Base-by-base conservation (phyloP, 92 coral and sea anemone genomes). In the Parazoanthus swiftii region DNA sequence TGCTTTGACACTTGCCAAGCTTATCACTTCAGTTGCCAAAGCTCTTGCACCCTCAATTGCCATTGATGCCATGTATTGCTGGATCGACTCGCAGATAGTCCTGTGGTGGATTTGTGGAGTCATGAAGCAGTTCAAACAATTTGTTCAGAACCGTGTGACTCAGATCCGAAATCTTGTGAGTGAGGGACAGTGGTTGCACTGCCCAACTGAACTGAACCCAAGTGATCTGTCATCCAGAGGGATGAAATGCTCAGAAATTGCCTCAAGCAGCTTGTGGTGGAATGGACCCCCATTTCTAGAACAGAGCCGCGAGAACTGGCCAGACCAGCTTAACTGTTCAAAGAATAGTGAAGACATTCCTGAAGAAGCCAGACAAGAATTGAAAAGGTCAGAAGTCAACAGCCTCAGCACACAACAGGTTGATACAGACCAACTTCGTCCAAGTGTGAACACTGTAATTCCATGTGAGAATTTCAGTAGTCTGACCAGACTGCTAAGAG, bases 201-300 rank as follows among this genome's bases (percentile, higher is more conserved):
- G 89, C 68, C 83, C 91, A 0, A 76, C 93, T 54, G 89, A 80
- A 11, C 54, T 59, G 23, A 88, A 91, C 38, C 91, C 89, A 72
- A 82, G 86, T 88, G 93, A 88, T 63, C 65, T 88, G 16, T 78
- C 90, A 50, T 88, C 90, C 35, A 82, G 90, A 54, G 88, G 88
- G 46, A 63, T 82, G 20, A 86, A 90, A 76, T 26, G 63, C 25
- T 86, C 88, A 37, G 86, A 86, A 8, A 58, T 90, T 44, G 80
- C 67, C 65, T 21, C 72, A 39, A 78, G 54, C 35, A n/a, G n/a
- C 36, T 50, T 76, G 59, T 87, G 89, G 85, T 87, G 77, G 89
- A 88, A 46, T 2, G 90, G 88, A 35, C 88, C 88, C 18, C 58
- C 25, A 54, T 82, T 81, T 38, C 81, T 81, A 20, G 37, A 74